phyloP scores from a whole-genome alignment of 1,140 invertebrate species.

The Yoshiicerus persimilis region DNA sequence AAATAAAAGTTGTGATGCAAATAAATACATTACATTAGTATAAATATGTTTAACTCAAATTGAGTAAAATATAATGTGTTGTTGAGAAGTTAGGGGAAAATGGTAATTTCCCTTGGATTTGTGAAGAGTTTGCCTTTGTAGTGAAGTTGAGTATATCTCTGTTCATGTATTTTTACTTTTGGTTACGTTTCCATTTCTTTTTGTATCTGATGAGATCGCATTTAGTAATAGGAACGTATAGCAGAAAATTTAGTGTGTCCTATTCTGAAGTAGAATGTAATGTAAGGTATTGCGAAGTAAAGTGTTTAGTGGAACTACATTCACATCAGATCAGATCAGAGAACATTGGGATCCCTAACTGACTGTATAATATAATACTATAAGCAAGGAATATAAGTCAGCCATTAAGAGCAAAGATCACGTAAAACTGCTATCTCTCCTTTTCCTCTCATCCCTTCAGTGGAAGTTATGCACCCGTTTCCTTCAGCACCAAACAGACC shows the following conservation, averaged over 20 bases:
- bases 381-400: slow-evolving; percentile 35
- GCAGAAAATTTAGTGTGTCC: neutral
- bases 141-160: neutral
- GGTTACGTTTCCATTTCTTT: neutral
- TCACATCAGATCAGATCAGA: slow-evolving; percentile 16
- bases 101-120: neutral
- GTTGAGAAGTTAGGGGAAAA: neutral
- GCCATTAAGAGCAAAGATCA: slow-evolving; percentile 49
- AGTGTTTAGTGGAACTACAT: slow-evolving; percentile 19
- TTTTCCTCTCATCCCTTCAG: slow-evolving; percentile 10
- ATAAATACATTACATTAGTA: too few relatives aligned
- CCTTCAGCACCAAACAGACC: slow-evolving; percentile 9
- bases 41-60: too few relatives aligned
- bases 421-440: slow-evolving; percentile 44
- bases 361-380: slow-evolving; percentile 31
- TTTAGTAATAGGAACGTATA: neutral
- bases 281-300: neutral
- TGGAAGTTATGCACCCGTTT: slow-evolving; percentile 24
- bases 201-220: neutral
- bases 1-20: too few relatives aligned
- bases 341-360: neutral
- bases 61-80: neutral
- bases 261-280: neutral
- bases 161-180: neutral
- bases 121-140: neutral